Conservation (phyloP, 2,888 invertebrate genomes). For the Caenorhabditis panamensis region DNA sequence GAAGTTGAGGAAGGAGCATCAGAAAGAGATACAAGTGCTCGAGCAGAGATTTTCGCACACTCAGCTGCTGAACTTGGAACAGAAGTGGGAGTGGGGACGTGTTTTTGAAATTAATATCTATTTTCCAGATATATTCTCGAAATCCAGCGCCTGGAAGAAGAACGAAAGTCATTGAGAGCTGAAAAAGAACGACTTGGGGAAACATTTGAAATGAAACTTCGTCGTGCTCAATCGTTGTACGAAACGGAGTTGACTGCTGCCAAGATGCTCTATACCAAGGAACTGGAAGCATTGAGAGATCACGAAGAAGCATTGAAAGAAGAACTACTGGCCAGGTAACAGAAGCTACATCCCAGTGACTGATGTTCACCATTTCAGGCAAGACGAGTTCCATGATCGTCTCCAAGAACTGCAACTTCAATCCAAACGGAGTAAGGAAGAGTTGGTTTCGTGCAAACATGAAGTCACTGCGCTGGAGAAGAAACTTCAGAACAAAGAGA, state of each 20-base stretch:
- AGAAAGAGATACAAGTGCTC: conserved; percentile 80
- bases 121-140: conserved; percentile 79
- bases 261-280: conserved; percentile 79
- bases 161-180: conserved; percentile 77
- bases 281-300: conserved; percentile 80
- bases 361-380: conserved; percentile 67
- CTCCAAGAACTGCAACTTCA: conserved; percentile 80
- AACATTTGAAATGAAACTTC: conserved; percentile 80
- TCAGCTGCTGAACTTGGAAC: conserved; percentile 81
- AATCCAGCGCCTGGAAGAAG: conserved; percentile 81
- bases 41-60: conserved; percentile 80
- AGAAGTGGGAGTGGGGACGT: conserved; percentile 72
- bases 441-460: conserved; percentile 76
- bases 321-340: conserved; percentile 77
- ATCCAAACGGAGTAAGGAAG: conserved; percentile 77
- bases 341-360: neutral
- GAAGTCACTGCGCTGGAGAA: conserved; percentile 79
- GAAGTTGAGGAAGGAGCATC: conserved; percentile 80
- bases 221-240: conserved; percentile 80
- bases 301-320: conserved; percentile 81
- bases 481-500: conserved; percentile 78
- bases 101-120: neutral
- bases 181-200: conserved; percentile 81
- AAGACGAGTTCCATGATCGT: conserved; percentile 81
- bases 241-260: conserved; percentile 81